These are phyloP conservation scores for Ceramica pisi DNA, from an alignment of 2,888 invertebrate species.

Conservation along the genomic window DNA sequence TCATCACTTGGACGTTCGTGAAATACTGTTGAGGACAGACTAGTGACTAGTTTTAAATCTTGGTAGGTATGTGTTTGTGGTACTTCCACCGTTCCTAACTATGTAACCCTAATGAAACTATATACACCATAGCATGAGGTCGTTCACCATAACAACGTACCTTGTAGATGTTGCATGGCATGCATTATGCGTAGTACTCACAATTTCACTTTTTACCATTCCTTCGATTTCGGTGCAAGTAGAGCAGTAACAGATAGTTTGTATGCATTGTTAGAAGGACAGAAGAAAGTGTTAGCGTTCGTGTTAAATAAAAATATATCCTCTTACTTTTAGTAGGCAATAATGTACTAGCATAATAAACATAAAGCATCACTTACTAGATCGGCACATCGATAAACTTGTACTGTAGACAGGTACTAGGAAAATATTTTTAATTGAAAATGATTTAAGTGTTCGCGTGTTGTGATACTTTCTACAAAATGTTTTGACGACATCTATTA, in stretches of 20 bases:
- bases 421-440: conserved; percentile 41
- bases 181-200: conserved; percentile 52
- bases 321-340: conserved; percentile 41
- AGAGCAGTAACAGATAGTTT: conserved; percentile 56
- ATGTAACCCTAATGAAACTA: conserved; percentile 39
- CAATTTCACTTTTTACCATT: conserved; percentile 62
- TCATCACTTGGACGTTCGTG: not conserved
- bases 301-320: conserved; percentile 57
- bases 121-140: conserved; percentile 50
- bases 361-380: conserved; percentile 17
- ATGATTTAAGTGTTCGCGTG: conserved; percentile 49
- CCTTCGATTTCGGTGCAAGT: conserved; percentile 62
- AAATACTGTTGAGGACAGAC: not conserved
- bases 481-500: conserved; percentile 7
- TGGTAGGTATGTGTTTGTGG: conserved; percentile 26
- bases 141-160: conserved; percentile 50
- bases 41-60: not conserved
- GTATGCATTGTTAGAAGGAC: conserved; percentile 59
- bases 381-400: conserved; percentile 40
- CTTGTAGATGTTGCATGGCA: conserved; percentile 64
- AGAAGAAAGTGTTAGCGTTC: conserved; percentile 50
- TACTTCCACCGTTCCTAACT: not conserved
- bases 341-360: conserved; percentile 31
- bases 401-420: conserved; percentile 24
- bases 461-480: conserved; percentile 43